Evolutionary conservation across 2,113 vertebrate species (phyloP).

Genomic region (Cnemophilus loriae): DNA sequence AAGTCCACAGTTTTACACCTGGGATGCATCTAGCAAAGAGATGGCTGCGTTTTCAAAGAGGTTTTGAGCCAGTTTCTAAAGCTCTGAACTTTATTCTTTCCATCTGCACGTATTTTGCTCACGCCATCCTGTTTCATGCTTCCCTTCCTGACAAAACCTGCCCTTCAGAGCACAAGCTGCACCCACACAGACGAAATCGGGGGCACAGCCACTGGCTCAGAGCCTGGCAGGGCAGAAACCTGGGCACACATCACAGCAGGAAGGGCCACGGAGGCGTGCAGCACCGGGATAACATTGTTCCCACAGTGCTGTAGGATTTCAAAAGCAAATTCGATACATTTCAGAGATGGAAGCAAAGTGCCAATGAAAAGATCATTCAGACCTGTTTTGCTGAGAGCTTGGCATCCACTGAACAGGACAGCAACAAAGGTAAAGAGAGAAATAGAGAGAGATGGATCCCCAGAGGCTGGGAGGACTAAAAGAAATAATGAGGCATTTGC

Average conservation of each 20-base stretch:
- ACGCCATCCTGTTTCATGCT: neutral
- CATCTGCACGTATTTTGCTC: neutral
- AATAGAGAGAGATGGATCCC: neutral
- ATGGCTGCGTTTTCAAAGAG: neutral
- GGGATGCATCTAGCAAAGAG: neutral
- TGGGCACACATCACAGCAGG: neutral
- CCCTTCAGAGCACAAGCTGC: neutral
- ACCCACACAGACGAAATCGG: accelerated
- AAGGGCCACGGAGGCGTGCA: neutral
- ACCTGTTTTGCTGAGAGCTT: neutral
- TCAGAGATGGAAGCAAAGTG: neutral
- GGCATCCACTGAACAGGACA: neutral
- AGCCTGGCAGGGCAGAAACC: neutral
- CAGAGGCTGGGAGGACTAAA: neutral
- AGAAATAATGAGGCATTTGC: neutral
- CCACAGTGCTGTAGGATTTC: neutral
- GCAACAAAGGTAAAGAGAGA: neutral
- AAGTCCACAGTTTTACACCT: neutral
- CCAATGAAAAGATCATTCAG: neutral
- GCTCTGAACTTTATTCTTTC: neutral
- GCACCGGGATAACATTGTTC: conserved; percentile 21
- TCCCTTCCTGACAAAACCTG: neutral
- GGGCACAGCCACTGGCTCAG: neutral
- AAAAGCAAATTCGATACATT: neutral
- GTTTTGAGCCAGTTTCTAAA: neutral